Conservation (phyloP, 1,140 invertebrate species). For the Physella acuta region DNA sequence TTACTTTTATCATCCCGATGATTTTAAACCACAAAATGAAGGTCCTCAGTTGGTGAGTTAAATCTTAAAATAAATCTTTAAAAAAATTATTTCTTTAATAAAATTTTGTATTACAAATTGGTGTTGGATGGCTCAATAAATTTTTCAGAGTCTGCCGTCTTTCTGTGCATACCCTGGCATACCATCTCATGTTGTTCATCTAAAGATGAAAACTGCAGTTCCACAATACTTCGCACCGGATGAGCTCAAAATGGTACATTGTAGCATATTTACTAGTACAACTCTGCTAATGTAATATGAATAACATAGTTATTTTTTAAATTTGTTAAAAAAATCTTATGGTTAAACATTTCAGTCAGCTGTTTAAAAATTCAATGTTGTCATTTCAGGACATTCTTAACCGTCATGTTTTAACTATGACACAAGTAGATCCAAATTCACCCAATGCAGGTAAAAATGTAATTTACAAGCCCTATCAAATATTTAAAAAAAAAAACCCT, state of each 20-base stretch:
- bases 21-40: slow-evolving; percentile 56
- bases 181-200: slow-evolving; percentile 66
- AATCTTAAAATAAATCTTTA: too few relatives aligned
- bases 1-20: slow-evolving; percentile 78
- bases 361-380: too few relatives aligned
- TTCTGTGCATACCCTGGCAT: slow-evolving; percentile 71
- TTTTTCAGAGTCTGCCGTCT: slow-evolving; percentile 55
- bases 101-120: too few relatives aligned
- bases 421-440: slow-evolving; percentile 68
- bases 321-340: too few relatives aligned
- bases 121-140: too few relatives aligned
- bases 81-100: too few relatives aligned
- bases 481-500: too few relatives aligned
- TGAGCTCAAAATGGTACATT: slow-evolving; percentile 66
- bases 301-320: background rate
- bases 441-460: too few relatives aligned
- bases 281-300: background rate
- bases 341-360: too few relatives aligned
- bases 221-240: slow-evolving; percentile 75
- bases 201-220: slow-evolving; percentile 58
- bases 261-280: background rate
- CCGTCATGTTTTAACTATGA: slow-evolving; percentile 73
- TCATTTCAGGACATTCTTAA: slow-evolving; percentile 70
- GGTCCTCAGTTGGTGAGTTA: slow-evolving; percentile 26
- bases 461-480: too few relatives aligned